Base-by-base conservation (phyloP, 2,888 invertebrate species). In the Hydraecia micacea region DNA sequence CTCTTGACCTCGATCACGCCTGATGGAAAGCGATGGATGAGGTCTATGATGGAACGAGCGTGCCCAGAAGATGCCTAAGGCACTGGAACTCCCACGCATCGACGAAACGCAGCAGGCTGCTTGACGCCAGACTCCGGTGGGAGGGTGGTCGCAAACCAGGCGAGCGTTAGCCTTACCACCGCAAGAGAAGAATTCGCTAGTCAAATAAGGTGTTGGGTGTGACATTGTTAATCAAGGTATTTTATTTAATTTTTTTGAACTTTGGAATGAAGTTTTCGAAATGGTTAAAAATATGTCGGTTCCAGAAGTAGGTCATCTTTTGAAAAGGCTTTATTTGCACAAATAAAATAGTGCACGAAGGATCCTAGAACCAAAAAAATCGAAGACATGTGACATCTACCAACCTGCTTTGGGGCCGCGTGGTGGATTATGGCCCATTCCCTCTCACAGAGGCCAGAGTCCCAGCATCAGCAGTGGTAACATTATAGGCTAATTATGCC, bases 321-420 rank as follows among this genome's bases (percentile, higher is more conserved):
- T 21, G 2, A 63, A 28, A 60, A 60, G 2, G 5, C 13, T 36
- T 36, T 63, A 7, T 25, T 49, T 49, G 49, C 49, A 21, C 18
- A 49, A 49, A 21, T 49, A 7, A 49, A 49, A 55, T 9, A 28
- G 60, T 7, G 1, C 15, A 60, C 15, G n/a, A 15, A 6, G 6
- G 28, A 60, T 60, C 28, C 46, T 55, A 25, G 3, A 3, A 25
- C 25, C 9, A 55, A 25, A 21, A 55, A 46, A 25, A 25, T n/a
- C 5, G 13, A n/a, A 58, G n/a, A 58, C n/a, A 13, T 58, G n/a
- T 58, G 58, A n/a, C n/a, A n/a, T 58, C 6, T n/a, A 0, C 13
- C 13, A n/a, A 58, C n/a, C 2, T 0, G 6, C 13, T 13, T 13
- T 13, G 5, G 5, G n/a, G 2, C 6, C 1, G n/a, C n/a, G n/a